Base-by-base conservation (phyloP, 2,888 invertebrate genomes). In the Asteroscopus sphinx region DNA sequence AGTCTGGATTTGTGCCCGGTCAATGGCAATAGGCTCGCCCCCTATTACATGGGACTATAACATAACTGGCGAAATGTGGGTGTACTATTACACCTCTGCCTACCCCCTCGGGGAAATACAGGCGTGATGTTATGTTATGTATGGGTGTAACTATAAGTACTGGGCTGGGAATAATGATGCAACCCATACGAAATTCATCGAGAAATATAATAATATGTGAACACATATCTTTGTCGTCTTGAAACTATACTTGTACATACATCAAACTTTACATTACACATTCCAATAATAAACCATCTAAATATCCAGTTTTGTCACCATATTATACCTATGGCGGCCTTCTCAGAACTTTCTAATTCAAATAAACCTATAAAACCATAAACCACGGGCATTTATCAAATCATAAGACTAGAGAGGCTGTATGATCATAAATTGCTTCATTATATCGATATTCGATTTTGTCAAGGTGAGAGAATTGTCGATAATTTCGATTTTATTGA, bases 291-390 rank as follows among this genome's bases (percentile, higher is more conserved):
- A 15, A 42, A 17, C 16, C 13, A 41, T 13, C 30, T 69, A 57
- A 52, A 63, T 46, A 44, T 44, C 65, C 46, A 67, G 52, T 69
- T 69, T 47, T 65, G 65, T 69, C 70, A 64, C 57, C 68, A 35
- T 46, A 16, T 41, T 17, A 3, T 8, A 48, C 45, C 15, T n/a
- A 17, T 13, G 13, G 25, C 42, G 70, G 40, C 39, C 25, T 63
- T 68, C 60, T 53, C n/a, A 56, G 52, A 74, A 74, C 75, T 74
- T 73, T 73, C 75, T 73, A 71, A 70, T 65, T 70, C 35, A 61
- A 74, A 68, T 60, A 51, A 28, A 51, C 46, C 17, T 48, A 54
- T 55, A 44, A 54, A 55, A 48, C 56, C 56, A 74, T 74, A 74
- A 70, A 73, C 48, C 33, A 64, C 39, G 40, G 5, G 42, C 12